phyloP scores from a whole-genome alignment of 2,113 vertebrate species.

The Mormyrus lacerda region DNA sequence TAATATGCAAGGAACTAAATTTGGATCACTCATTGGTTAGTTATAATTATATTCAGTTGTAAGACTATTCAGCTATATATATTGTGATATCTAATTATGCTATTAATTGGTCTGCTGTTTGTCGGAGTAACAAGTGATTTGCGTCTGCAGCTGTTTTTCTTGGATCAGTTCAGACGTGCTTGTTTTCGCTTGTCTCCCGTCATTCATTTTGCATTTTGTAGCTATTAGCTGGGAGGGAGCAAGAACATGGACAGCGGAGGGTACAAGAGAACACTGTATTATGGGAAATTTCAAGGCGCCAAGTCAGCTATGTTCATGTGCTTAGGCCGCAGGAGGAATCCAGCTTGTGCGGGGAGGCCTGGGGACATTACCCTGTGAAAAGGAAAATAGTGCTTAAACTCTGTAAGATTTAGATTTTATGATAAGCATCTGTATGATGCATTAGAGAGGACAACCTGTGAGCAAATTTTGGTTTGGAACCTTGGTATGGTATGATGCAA shows the following conservation, averaged over 20 bases:
- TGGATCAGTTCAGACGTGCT: not conserved
- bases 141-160: not conserved
- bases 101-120: not conserved
- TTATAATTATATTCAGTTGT: not conserved
- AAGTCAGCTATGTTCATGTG: too few relatives aligned
- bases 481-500: not conserved
- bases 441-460: not conserved
- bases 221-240: not conserved
- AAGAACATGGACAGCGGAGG: not conserved
- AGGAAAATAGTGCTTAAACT: not conserved
- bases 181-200: not conserved
- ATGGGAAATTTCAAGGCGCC: too few relatives aligned
- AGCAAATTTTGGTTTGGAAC: not conserved
- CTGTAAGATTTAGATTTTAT: not conserved
- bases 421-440: not conserved
- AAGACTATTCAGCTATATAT: not conserved
- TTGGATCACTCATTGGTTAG: not conserved
- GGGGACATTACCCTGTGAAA: not conserved
- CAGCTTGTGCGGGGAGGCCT: not conserved
- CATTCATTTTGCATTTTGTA: not conserved
- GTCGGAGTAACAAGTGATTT: not conserved
- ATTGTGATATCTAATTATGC: not conserved
- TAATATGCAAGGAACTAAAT: not conserved
- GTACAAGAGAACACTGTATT: too few relatives aligned
- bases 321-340: too few relatives aligned